Base-by-base conservation (phyloP, 1,140 invertebrate species). In the Tribolium castaneum region DNA sequence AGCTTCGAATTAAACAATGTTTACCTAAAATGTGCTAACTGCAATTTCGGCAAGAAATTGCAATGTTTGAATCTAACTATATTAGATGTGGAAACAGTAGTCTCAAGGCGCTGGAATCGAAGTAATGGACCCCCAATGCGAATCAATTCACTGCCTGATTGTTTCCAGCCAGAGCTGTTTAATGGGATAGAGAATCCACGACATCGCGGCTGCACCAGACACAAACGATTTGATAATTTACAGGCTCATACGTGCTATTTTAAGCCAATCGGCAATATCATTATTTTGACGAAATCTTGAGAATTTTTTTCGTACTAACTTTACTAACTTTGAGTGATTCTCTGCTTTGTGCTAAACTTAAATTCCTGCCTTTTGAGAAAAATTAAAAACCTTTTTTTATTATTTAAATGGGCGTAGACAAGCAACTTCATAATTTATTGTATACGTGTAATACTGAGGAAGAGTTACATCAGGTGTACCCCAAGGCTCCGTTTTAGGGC, bases 81-180 rank as follows among this genome's bases (percentile, higher is more conserved):
- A 81, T 81, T 81, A 81, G 81, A 79, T 73, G 78, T 76, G 79
- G 79, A 83, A 82, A 77, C 80, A 81, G 77, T 76, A 78, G 77
- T 78, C 75, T 79, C 75, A 79, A 76, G 81, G 76, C 82, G 79
- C 75, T 80, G 81, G 79, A 82, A 81, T 81, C 73, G 82, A 74
- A 83, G 84, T 86, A 86, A 86, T 86, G 85, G 84, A 86, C 85
- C 84, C 85, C 85, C 83, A 82, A 85, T 82, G 85, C 81, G 85
- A 86, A 86, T 85, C 85, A 86, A 85, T 86, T 85, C 84, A 80
- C 78, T 81, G 79, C 74, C 84, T 86, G 85, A 86, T 86, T 86
- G 85, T 84, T 85, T 86, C 82, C 84, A 84, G 82, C 76, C 82
- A 78, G 83, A 81, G 82, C 83, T 82, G 84, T 81, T 86, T 86